Percentiles rank a stretch among this genome's conserved stretches.
Conservation (phyloP, 2,888 invertebrate species). For the Rambutsinella grinnellia region DNA sequence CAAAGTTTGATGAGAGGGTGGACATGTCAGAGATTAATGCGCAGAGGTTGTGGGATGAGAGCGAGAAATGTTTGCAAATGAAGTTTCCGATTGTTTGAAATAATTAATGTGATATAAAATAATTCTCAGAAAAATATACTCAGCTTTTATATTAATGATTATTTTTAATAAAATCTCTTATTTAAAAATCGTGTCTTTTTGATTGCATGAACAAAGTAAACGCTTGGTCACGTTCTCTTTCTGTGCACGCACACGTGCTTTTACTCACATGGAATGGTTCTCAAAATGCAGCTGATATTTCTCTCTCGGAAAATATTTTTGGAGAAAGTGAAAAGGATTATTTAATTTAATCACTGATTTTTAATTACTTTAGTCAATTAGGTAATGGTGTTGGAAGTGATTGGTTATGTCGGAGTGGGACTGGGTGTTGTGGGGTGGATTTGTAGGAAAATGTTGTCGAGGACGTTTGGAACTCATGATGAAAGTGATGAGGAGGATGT, state of each 20-base stretch:
- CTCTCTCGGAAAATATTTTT: too few species aligned
- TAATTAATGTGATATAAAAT: not conserved
- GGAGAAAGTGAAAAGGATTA: too few species aligned
- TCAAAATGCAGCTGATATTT: too few species aligned
- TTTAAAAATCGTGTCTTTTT: too few species aligned
- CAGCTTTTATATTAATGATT: too few species aligned
- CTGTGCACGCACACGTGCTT: too few species aligned
- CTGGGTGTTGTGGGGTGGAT: slow-evolving; percentile 41
- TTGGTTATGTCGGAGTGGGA: slow-evolving; percentile 37
- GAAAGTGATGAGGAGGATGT: slow-evolving; percentile 57
- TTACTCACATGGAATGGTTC: too few species aligned
- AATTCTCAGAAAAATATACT: not conserved
- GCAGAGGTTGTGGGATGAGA: slow-evolving; percentile 80
- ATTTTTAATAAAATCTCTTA: too few species aligned
- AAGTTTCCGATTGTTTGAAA: slow-evolving; percentile 67
- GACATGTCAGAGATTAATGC: slow-evolving; percentile 74
- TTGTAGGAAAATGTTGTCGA: slow-evolving; percentile 48
- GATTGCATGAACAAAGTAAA: too few species aligned
- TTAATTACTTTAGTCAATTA: too few species aligned
- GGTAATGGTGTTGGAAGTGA: slow-evolving; percentile 24
- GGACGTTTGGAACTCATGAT: slow-evolving; percentile 57
- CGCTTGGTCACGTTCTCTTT: too few species aligned
- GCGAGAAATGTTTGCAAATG: slow-evolving; percentile 81
- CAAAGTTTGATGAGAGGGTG: slow-evolving; percentile 71
- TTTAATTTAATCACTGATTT: too few species aligned